Evolutionary conservation across 1,140 invertebrate species (phyloP), one percentile per base, ranked within the genome.

Genomic region (Phocides pigmalion): DNA sequence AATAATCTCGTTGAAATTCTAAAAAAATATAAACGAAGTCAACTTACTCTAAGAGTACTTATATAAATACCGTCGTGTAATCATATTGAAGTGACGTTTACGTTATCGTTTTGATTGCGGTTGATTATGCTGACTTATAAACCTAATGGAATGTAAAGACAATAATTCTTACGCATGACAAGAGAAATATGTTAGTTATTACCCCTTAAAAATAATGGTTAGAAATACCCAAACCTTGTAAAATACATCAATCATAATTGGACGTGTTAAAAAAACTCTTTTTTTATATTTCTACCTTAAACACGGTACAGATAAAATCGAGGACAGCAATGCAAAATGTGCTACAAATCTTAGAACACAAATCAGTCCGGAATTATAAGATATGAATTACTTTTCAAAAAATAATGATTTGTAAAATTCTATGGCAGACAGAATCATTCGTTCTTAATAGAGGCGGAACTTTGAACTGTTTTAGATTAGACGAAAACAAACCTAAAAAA

Each of bases 141-240:
- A 72, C 35, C 79, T 89, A 89, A 37, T 83, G 85, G 85, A 89
- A 88, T 87, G 84, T 89, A 75, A 74, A 78, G 59, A 73, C 65
- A 70, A 64, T 66, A 79, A 51, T 35, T 70, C 67, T 68, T 74
- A 78, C 20, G 47, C 64, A 70, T 64, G 58, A 66, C 66, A 58
- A 72, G 32, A 64, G 16, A 66, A 49, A 59, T 70, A 37, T 87
- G 87, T 90, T 90, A 90, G 85, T 89, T 77, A 76, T 68, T 78
- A 82, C 82, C 87, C 79, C 81, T 84, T 87, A 85, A 66, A 63
- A 74, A 70, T 87, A 89, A 81, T 80, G 81, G 80, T 89, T 89
- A 88, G 76, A 80, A 75, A 80, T 81, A 83, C 85, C 87, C 81
- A 90, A 90, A 84, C 87, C 85, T 76, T 78, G 68, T 72, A 81